Base-by-base conservation (phyloP, 2,888 invertebrate species). In the Agrilus biguttatus region DNA sequence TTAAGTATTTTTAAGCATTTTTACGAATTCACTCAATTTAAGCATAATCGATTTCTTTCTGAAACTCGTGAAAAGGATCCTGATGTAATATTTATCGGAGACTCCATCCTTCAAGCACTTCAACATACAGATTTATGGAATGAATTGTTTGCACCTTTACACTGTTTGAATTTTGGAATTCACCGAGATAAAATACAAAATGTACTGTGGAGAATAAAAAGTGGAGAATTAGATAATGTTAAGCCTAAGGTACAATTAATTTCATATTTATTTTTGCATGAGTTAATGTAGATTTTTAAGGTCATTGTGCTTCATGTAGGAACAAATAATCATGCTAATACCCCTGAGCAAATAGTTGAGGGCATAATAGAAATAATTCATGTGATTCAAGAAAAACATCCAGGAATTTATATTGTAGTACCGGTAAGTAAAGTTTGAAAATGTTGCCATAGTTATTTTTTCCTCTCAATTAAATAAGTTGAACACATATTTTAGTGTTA, bases 101-200 rank as follows among this genome's bases (percentile, higher is more conserved):
- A 92, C 67, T 89, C 89, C 37, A 77, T 91, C 51, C 70, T 92
- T 46, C 83, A 85, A 66, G 80, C 85, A 39, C 67, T 92, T 54
- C 80, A 83, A 58, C 83, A 85, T 55, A 83, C 86, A 14, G 83
- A 86, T 67, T 77, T 88, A 39, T 93, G 91, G 91, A 82, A 86
- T 60, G 82, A 85, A 56, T 78, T 85, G 70, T 91, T 91, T 74
- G 89, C 85, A 44, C 92, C 91, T 2, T 72, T 93, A 61, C 92
- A 93, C 66, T 84, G 87, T 61, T 75, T 92, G 53, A 92, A 92
- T 66, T 87, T 89, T 68, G 90, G 91, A 54, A 86, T 92, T 58
- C 82, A 87, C 53, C 83, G 80, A 49, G 92, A 93, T 67, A 77
- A 80, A 61, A 86, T 87, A 33, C 84, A 92, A 63, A 81, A 93